phyloP scores from a whole-genome alignment of 2,888 invertebrate species.

The Drosophila quinaria region DNA sequence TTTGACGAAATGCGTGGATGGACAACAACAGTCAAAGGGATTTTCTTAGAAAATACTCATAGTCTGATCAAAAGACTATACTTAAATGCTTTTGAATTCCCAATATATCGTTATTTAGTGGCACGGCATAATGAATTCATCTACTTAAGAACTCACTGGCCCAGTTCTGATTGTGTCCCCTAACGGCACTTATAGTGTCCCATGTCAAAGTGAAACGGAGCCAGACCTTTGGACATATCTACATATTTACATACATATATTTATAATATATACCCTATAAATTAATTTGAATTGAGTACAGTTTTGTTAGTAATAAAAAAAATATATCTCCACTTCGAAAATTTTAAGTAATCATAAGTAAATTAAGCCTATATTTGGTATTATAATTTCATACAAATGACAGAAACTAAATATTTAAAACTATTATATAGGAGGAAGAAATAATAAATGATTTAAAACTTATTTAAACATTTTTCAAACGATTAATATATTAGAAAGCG shows the following conservation, averaged over 20 bases:
- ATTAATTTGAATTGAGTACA: not conserved
- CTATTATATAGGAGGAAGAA: no score
- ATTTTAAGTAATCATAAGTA: no score
- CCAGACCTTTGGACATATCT: slow-evolving; percentile 12
- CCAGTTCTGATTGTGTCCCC: slow-evolving; percentile 44
- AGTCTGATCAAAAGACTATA: slow-evolving; percentile 21
- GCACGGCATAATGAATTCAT: slow-evolving; percentile 22
- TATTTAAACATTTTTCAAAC: no score
- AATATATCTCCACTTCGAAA: no score
- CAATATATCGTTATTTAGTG: slow-evolving; percentile 27
- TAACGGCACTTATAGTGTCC: slow-evolving; percentile 44
- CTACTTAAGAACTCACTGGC: slow-evolving; percentile 37
- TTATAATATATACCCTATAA: slow-evolving; percentile 5
- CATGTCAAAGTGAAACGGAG: slow-evolving; percentile 33
- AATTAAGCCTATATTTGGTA: no score
- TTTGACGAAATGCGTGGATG: slow-evolving; percentile 12
- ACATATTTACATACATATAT: not conserved
- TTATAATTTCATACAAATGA: no score
- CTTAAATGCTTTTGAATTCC: slow-evolving; percentile 5
- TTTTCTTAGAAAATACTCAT: slow-evolving; percentile 4
- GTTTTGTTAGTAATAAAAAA: not conserved
- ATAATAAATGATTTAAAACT: no score
- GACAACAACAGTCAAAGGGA: slow-evolving; percentile 16
- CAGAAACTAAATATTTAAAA: no score
- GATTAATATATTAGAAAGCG: not conserved